phyloP scores from a whole-genome alignment of 2,888 invertebrate genomes.

The Phortica okadai region DNA sequence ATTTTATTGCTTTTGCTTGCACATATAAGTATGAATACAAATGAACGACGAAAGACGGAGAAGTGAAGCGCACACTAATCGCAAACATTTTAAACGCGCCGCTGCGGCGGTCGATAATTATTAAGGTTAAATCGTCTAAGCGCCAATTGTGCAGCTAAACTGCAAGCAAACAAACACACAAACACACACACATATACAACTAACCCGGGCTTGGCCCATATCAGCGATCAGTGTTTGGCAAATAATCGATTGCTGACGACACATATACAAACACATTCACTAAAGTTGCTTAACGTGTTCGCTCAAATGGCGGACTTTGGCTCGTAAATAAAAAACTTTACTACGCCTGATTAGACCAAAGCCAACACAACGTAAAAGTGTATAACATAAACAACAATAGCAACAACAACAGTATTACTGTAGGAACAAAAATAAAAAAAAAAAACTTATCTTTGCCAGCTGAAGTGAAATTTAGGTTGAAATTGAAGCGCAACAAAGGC shows the following conservation, averaged over 20 bases:
- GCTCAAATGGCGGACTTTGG: neutral
- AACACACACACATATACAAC: neutral
- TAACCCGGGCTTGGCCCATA: constrained; percentile 20
- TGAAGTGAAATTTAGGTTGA: constrained; percentile 71
- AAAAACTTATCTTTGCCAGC: constrained; percentile 67
- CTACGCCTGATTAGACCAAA: constrained; percentile 30
- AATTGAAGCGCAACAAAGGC: constrained; percentile 68
- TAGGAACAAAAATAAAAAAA: neutral
- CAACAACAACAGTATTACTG: neutral
- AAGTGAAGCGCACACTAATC: neutral
- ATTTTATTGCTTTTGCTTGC: neutral
- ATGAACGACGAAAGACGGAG: no score
- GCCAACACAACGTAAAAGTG: neutral
- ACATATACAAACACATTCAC: constrained; percentile 13
- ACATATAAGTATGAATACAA: neutral
- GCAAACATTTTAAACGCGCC: neutral
- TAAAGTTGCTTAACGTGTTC: neutral
- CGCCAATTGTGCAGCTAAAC: constrained; percentile 66
- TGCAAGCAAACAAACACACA: constrained; percentile 19
- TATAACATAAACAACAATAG: neutral
- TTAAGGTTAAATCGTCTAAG: constrained; percentile 69
- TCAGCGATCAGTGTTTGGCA: constrained; percentile 10
- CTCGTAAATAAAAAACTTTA: constrained; percentile 29
- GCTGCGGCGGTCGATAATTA: constrained; percentile 38
- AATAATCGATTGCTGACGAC: constrained; percentile 24